Evolutionary conservation across 2,113 vertebrate genomes (phyloP).

Genomic region (Columbina picui): DNA sequence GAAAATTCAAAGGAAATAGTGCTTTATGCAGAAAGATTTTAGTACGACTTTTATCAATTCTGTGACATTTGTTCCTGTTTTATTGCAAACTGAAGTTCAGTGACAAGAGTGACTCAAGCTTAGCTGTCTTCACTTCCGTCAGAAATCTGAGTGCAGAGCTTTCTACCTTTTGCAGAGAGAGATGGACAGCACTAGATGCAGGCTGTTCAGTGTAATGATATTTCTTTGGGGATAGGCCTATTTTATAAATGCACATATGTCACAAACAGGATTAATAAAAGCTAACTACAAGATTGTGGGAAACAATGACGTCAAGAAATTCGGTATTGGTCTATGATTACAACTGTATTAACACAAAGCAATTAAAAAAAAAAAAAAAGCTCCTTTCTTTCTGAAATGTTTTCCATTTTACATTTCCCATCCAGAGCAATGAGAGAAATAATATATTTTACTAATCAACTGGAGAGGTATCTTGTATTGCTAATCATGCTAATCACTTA

Average conservation of each 20-base stretch:
- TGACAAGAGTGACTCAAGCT: not conserved
- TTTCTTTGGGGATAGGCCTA: not conserved
- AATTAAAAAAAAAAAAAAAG: not conserved
- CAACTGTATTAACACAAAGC: not conserved
- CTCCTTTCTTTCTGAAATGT: not conserved
- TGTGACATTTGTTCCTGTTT: not conserved
- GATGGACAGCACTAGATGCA: not conserved
- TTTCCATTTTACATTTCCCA: not conserved
- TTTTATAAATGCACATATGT: not conserved
- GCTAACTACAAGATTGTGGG: not conserved
- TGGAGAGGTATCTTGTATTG: not conserved
- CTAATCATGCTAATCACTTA: not conserved
- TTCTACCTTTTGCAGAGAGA: not conserved
- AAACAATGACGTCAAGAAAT: not conserved
- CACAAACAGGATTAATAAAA: not conserved
- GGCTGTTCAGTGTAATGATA: not conserved
- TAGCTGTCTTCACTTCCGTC: not conserved
- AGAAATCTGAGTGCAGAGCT: not conserved
- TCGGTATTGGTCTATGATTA: not conserved
- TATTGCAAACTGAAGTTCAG: not conserved
- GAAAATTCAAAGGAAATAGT: not conserved
- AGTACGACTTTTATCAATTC: no score
- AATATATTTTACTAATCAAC: not conserved
- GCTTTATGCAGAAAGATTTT: not conserved
- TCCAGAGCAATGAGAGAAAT: not conserved